These are phyloP conservation scores for Myotis findleyi DNA, from an alignment of 2,797 vertebrate species.

Conservation along the genomic window DNA sequence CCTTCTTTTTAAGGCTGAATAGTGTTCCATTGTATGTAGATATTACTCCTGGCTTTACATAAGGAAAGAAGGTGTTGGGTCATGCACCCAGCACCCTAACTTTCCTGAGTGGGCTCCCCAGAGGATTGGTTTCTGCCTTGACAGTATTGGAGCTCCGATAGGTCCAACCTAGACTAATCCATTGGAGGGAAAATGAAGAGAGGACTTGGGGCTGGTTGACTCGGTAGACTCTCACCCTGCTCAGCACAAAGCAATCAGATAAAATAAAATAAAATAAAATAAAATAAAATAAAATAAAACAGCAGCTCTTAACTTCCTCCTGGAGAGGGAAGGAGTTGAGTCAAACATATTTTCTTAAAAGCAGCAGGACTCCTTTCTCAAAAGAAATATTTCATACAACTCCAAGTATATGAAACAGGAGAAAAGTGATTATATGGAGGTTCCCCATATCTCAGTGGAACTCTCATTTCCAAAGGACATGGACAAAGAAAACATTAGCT, in stretches of 20 bases:
- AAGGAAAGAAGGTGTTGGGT: neutral
- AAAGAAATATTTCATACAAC: conserved; percentile 41
- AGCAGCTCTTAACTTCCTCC: neutral
- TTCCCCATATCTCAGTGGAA: neutral
- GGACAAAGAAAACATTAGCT: neutral
- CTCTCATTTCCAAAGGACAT: neutral
- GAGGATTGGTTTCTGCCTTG: neutral
- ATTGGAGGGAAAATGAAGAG: neutral
- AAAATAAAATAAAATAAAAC: neutral
- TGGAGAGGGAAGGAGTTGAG: neutral
- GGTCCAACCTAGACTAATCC: neutral
- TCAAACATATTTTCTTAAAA: conserved; percentile 14
- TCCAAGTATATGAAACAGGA: neutral
- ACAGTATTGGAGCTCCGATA: neutral
- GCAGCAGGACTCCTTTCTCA: neutral
- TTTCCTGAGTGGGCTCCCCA: neutral
- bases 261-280: neutral
- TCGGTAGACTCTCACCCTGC: neutral
- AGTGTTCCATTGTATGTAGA: neutral
- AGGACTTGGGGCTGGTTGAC: neutral
- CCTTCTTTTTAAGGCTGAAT: neutral
- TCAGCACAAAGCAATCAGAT: neutral
- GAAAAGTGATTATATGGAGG: neutral
- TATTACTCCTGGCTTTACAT: neutral
- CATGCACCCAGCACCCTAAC: fast-evolving